A percentile compares a stretch with the other conserved stretches of the same genome.
Evolutionary conservation across 2,888 invertebrate species (phyloP).

Genomic region (Athrips mouffetella): DNA sequence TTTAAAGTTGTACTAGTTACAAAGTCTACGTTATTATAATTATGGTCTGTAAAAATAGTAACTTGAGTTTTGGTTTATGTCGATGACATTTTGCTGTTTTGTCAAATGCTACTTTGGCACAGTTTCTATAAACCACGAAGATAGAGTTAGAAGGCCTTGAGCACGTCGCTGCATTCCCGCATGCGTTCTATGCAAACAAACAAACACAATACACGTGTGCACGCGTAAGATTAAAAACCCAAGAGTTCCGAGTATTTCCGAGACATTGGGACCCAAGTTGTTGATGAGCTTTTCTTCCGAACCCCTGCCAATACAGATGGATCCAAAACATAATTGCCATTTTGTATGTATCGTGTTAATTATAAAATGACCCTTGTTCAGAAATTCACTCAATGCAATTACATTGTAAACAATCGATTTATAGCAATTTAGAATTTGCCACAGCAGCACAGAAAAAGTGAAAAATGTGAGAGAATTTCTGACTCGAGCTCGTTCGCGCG

Average conservation of each 20-base stretch:
- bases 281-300: not conserved
- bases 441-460: no score
- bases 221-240: not conserved
- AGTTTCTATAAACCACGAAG: not conserved
- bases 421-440: no score
- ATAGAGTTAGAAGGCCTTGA: constrained; percentile 9
- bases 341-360: not conserved
- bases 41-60: no score
- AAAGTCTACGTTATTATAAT: not conserved
- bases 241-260: no score
- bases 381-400: no score
- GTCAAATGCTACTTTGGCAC: not conserved
- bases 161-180: constrained; percentile 14
- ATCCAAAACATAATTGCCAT: not conserved
- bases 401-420: no score
- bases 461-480: no score
- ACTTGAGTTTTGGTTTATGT: no score
- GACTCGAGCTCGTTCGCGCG: no score
- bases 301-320: not conserved
- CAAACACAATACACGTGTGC: constrained; percentile 9
- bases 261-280: no score
- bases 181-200: not conserved
- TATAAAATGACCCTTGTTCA: not conserved
- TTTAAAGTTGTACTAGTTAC: no score
- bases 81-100: not conserved